phyloP scores from a whole-genome alignment of 2,797 vertebrate genomes.

The Urophycis tenuis region DNA sequence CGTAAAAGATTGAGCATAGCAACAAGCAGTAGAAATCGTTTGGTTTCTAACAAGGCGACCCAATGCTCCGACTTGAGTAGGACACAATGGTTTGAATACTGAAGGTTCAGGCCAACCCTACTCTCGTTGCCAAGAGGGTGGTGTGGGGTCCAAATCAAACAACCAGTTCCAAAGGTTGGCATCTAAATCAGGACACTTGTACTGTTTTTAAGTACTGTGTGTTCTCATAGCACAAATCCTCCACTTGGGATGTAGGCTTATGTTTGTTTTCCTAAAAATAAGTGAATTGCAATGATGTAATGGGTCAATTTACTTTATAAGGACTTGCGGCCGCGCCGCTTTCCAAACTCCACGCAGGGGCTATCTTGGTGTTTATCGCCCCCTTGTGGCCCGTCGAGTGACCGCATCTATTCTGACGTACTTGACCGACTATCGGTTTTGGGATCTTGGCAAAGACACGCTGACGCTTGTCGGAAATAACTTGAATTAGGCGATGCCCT shows the following conservation, averaged over 20 bases:
- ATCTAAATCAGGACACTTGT: neutral
- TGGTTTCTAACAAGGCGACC: no score
- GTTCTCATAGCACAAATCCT: conserved; percentile 25
- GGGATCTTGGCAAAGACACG: conserved; percentile 24
- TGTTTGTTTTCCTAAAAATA: conserved; percentile 22
- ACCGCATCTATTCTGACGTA: conserved; percentile 45
- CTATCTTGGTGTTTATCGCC: neutral
- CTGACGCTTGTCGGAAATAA: conserved; percentile 26
- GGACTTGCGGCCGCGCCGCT: neutral
- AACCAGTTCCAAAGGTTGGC: neutral
- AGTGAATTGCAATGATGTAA: conserved; percentile 5
- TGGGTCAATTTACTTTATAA: neutral
- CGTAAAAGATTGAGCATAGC: neutral
- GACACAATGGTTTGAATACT: neutral
- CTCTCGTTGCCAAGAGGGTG: neutral
- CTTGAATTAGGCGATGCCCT: neutral
- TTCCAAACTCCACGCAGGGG: conserved; percentile 26
- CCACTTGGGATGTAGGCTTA: neutral
- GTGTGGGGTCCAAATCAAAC: neutral
- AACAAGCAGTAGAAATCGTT: no score
- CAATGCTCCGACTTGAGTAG: no score
- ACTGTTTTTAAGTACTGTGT: conserved; percentile 13
- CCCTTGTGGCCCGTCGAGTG: conserved; percentile 24
- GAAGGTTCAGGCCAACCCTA: neutral
- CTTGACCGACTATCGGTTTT: conserved; percentile 15